Conservation (phyloP, 1,140 invertebrate species). For the Tetraneura akinire region DNA sequence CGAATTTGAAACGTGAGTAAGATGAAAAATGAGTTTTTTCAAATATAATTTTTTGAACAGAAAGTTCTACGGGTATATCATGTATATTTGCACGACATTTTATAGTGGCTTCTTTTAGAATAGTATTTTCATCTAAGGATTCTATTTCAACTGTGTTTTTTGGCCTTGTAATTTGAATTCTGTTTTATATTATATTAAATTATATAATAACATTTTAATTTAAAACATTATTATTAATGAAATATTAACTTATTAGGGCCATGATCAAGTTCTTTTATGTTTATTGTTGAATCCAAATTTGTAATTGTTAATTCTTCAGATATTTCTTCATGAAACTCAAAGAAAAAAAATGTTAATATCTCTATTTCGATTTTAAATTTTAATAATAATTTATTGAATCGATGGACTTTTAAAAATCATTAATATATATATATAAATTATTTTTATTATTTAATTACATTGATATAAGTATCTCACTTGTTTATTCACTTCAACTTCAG, state of each 20-base stretch:
- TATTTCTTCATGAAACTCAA: not conserved
- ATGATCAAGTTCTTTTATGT: not conserved
- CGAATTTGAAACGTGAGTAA: conserved; percentile 16
- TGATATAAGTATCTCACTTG: not conserved
- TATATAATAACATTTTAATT: not conserved
- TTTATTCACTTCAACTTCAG: not conserved
- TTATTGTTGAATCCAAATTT: not conserved
- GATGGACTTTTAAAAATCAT: too few species aligned
- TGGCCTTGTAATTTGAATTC: not conserved
- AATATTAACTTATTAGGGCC: conserved; percentile 10
- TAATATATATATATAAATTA: too few species aligned
- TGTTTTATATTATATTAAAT: not conserved
- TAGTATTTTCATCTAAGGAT: not conserved
- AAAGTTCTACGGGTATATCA: conserved; percentile 30
- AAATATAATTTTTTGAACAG: conserved; percentile 32
- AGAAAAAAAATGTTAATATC: not conserved
- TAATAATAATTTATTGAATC: not conserved
- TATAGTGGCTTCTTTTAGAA: not conserved
- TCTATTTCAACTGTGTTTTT: not conserved
- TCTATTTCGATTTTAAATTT: not conserved
- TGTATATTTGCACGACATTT: conserved; percentile 13
- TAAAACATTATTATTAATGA: not conserved
- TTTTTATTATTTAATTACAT: too few species aligned
- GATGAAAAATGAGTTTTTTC: conserved; percentile 11
- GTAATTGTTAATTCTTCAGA: not conserved